Conservation (phyloP, 35 echinoderm and acorn worm species). For the Lytechinus pictus region DNA sequence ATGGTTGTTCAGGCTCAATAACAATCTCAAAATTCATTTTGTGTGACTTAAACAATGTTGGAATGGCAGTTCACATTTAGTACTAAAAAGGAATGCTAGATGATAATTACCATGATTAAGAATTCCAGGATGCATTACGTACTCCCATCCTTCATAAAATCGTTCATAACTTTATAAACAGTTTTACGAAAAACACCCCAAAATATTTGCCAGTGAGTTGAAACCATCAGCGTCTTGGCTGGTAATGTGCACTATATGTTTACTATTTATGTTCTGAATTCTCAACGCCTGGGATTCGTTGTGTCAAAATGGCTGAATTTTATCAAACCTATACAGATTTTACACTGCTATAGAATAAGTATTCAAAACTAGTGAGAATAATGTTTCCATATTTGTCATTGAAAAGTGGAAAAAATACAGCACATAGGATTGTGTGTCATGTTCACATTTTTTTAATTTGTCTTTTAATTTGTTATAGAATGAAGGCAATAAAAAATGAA, state of each 20-base stretch:
- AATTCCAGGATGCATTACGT: no score
- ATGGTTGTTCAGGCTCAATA: no score
- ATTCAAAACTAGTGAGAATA: not conserved
- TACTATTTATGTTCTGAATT: not conserved
- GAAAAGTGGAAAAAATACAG: not conserved
- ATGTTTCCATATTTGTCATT: not conserved
- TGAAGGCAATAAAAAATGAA: conserved; percentile 19
- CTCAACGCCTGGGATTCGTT: not conserved
- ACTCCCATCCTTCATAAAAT: no score
- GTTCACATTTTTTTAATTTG: conserved; percentile 5
- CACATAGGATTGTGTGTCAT: conserved; percentile 3
- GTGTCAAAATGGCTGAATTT: conserved; percentile 10
- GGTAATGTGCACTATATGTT: not conserved
- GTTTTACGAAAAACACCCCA: no score
- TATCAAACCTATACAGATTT: not conserved
- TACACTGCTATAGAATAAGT: not conserved
- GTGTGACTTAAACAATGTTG: no score
- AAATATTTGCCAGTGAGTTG: not conserved
- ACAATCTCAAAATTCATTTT: no score
- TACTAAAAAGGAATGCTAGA: no score
- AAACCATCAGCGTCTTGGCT: not conserved
- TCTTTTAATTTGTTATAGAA: conserved; percentile 21
- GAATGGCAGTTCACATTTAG: no score
- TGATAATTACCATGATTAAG: no score
- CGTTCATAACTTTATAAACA: no score